phyloP scores from a whole-genome alignment of 2,888 invertebrate genomes.

The Nephrocerus scutellatus region DNA sequence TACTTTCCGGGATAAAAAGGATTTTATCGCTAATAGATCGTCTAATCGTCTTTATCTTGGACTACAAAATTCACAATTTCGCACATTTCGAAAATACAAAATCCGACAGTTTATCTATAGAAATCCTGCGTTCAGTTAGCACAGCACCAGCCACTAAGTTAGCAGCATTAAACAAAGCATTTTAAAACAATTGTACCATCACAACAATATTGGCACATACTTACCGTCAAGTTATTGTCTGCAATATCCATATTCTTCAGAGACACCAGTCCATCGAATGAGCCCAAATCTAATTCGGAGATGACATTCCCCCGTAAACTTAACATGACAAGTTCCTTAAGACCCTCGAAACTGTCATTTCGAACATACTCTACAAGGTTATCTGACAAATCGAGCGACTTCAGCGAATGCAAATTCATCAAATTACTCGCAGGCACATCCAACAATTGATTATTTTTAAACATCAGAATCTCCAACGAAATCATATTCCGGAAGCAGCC shows the following conservation, averaged over 20 bases:
- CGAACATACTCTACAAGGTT: slow-evolving; percentile 70
- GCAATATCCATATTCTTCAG: slow-evolving; percentile 69
- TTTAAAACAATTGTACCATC: neutral
- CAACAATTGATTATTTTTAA: slow-evolving; percentile 72
- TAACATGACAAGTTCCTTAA: slow-evolving; percentile 64
- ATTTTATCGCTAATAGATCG: too few species aligned
- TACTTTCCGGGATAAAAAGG: too few species aligned
- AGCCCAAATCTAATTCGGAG: slow-evolving; percentile 60
- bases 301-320: slow-evolving; percentile 72
- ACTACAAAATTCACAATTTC: too few species aligned
- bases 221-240: slow-evolving; percentile 71
- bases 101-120: too few species aligned
- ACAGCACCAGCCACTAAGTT: too few species aligned
- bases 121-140: too few species aligned
- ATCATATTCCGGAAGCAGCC: slow-evolving; percentile 63
- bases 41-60: too few species aligned
- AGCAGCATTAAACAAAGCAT: too few species aligned
- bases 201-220: slow-evolving; percentile 20
- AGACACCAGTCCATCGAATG: slow-evolving; percentile 67
- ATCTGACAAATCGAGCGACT: slow-evolving; percentile 67
- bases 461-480: slow-evolving; percentile 63
- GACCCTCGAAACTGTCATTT: slow-evolving; percentile 64
- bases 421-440: slow-evolving; percentile 68
- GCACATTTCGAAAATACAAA: too few species aligned
- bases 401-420: slow-evolving; percentile 59